Evolutionary conservation across 2,888 invertebrate species (phyloP).

Genomic region (Drosophila bunnanda): DNA sequence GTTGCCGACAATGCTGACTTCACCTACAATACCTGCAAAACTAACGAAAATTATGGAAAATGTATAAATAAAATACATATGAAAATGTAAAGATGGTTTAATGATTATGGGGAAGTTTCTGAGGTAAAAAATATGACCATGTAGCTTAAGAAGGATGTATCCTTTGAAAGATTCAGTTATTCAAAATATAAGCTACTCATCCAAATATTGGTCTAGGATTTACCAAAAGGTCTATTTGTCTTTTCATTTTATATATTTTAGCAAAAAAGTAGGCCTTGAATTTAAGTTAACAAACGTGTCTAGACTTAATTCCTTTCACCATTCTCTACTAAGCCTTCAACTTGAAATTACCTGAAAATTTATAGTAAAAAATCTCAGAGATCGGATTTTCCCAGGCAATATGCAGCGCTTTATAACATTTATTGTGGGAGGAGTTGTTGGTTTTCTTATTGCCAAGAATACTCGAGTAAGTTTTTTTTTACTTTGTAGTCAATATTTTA

Average conservation of each 20-base stretch:
- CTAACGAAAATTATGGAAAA: background rate
- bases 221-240: too few relatives aligned
- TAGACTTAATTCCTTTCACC: too few relatives aligned
- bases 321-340: background rate
- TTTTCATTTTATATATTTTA: too few relatives aligned
- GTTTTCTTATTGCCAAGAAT: conserved; percentile 40
- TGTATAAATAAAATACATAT: background rate
- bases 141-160: background rate
- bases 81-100: background rate
- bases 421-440: conserved; percentile 50
- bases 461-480: conserved; percentile 39
- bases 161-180: too few relatives aligned
- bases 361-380: background rate
- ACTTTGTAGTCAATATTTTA: background rate
- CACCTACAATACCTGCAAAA: background rate
- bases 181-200: too few relatives aligned
- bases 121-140: background rate
- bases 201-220: too few relatives aligned
- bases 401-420: conserved; percentile 52
- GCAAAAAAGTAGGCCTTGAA: conserved; percentile 10
- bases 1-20: conserved; percentile 28
- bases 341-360: conserved; percentile 5
- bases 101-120: background rate
- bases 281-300: background rate
- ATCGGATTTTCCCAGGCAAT: background rate